phyloP scores from a whole-genome alignment of 2,113 vertebrate species.

The Onychostoma macrolepis region DNA sequence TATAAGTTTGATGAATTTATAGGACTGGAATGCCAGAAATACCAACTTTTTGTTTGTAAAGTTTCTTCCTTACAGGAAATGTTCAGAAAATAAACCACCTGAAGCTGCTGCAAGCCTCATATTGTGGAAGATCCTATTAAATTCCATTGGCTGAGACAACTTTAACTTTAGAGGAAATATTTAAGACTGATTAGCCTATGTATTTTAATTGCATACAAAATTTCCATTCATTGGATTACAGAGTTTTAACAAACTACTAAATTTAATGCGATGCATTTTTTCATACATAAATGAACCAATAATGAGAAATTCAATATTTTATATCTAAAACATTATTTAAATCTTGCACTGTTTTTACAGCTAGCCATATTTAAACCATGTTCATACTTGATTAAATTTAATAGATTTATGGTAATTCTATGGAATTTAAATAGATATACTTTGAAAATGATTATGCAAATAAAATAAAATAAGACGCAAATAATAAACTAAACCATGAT shows the following conservation, averaged over 20 bases:
- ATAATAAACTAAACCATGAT: not conserved
- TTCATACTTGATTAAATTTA: not conserved
- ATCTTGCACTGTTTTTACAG: too few relatives aligned
- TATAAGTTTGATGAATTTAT: not conserved
- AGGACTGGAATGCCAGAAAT: not conserved
- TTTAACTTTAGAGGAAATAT: not conserved
- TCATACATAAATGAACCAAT: not conserved
- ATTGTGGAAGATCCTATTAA: not conserved
- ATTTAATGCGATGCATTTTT: not conserved
- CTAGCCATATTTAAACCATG: too few relatives aligned
- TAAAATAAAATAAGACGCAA: too few relatives aligned
- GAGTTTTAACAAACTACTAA: not conserved
- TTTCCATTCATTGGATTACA: too few relatives aligned
- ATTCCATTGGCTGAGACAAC: not conserved
- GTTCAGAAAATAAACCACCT: not conserved
- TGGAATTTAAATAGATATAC: too few relatives aligned
- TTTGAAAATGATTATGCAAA: too few relatives aligned
- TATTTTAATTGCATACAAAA: not conserved
- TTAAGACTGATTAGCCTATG: not conserved
- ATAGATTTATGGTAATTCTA: not conserved
- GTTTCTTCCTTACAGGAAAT: not conserved
- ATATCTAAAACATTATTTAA: not conserved
- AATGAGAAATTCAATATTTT: too few relatives aligned
- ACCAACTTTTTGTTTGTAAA: not conserved
- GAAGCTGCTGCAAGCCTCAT: too few relatives aligned